A percentile compares a stretch with the other conserved stretches of the same genome.
Evolutionary conservation across 2,888 invertebrate genomes (phyloP).

Genomic region (Scaptomyza tumidula): DNA sequence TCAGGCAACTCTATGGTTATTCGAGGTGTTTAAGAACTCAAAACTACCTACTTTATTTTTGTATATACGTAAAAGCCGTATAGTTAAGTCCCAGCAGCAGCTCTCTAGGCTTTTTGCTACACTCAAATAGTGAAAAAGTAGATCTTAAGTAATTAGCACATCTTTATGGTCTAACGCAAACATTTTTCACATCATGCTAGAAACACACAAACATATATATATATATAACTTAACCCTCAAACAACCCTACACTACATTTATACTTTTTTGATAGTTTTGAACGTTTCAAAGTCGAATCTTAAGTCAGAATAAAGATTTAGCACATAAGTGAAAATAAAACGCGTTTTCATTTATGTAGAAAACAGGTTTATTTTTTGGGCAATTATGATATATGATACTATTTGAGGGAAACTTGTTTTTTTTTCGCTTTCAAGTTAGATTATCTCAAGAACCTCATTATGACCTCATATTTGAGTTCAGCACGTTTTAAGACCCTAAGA

Average conservation of each 20-base stretch:
- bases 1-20: slow-evolving; percentile 25
- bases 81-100: not conserved
- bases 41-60: slow-evolving; percentile 21
- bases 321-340: no score
- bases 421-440: not conserved
- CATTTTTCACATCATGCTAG: slow-evolving; percentile 11
- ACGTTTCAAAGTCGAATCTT: no score
- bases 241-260: not conserved
- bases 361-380: no score
- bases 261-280: no score
- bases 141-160: slow-evolving; percentile 45
- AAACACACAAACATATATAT: slow-evolving; percentile 12
- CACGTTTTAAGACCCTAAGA: not conserved
- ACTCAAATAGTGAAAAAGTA: not conserved
- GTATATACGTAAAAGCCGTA: not conserved
- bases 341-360: no score
- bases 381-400: no score
- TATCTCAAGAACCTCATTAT: not conserved
- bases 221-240: not conserved
- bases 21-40: slow-evolving; percentile 5
- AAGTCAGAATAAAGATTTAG: no score
- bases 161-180: slow-evolving; percentile 25
- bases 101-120: slow-evolving; percentile 2
- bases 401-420: no score
- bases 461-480: no score